A percentile compares a stretch with the other conserved stretches of the same genome.
phyloP scores from a whole-genome alignment of 2,888 invertebrate species.

The Anticlea derivata region DNA sequence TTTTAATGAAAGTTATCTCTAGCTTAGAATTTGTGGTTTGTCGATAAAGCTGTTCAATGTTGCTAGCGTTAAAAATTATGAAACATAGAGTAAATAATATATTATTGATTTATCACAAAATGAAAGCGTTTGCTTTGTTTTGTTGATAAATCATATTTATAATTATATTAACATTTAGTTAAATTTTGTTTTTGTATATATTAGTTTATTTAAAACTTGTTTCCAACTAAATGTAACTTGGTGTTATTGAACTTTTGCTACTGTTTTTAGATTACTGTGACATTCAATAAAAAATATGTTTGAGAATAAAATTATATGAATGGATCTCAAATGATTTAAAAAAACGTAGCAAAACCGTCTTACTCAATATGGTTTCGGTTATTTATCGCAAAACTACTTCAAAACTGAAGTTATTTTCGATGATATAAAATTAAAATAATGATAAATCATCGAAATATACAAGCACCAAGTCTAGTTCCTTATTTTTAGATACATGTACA shows the following conservation, averaged over 20 bases:
- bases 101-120: constrained; percentile 21
- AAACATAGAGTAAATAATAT: constrained; percentile 10
- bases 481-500: constrained; percentile 65
- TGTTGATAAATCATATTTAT: constrained; percentile 26
- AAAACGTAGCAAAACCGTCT: constrained; percentile 7
- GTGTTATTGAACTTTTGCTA: constrained; percentile 15
- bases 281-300: constrained; percentile 4
- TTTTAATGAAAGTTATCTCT: no score
- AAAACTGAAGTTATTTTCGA: neutral
- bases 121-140: constrained; percentile 17
- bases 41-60: no score
- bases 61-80: constrained; percentile 20
- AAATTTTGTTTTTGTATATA: constrained; percentile 38
- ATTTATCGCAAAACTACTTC: neutral
- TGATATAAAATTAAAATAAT: neutral
- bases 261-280: constrained; percentile 6
- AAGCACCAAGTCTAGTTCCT: constrained; percentile 29
- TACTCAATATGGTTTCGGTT: neutral
- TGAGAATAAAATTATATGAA: constrained; percentile 2
- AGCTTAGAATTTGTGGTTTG: neutral
- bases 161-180: constrained; percentile 36
- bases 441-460: constrained; percentile 30
- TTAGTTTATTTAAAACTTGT: constrained; percentile 34
- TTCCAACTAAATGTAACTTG: constrained; percentile 28
- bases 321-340: neutral